These are phyloP conservation scores for Seriola quinqueradiata DNA, from an alignment of 2,113 vertebrate genomes.

Conservation along the genomic window DNA sequence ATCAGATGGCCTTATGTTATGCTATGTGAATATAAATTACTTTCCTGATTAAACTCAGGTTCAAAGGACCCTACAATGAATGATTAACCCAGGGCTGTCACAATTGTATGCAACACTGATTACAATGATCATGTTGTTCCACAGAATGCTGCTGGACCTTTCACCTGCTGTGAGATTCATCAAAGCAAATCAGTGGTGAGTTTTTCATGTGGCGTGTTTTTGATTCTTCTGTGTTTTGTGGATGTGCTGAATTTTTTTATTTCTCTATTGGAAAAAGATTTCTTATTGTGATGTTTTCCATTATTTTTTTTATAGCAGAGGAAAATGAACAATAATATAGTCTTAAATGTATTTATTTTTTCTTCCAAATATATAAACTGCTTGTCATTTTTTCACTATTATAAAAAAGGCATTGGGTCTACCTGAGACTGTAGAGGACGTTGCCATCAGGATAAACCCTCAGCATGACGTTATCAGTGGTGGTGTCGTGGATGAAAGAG, in stretches of 20 bases:
- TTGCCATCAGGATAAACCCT: slow-evolving; percentile 96
- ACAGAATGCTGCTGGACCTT: not conserved
- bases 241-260: not conserved
- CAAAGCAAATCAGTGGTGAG: not conserved
- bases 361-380: not conserved
- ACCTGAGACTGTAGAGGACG: slow-evolving; percentile 98
- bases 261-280: not conserved
- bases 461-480: slow-evolving; percentile 97
- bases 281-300: not conserved
- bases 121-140: not conserved
- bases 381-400: not conserved
- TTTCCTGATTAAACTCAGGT: slow-evolving; percentile 7
- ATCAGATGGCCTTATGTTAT: not conserved
- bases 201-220: not conserved
- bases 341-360: too few relatives aligned
- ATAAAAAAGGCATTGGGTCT: slow-evolving; percentile 4
- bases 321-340: too few relatives aligned
- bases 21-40: not conserved
- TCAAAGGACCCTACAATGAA: not conserved
- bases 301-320: too few relatives aligned
- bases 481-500: slow-evolving; percentile 98
- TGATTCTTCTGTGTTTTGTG: not conserved
- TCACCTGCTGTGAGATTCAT: slow-evolving; percentile 6
- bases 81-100: not conserved
- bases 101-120: not conserved